Conservation (phyloP, 2,113 vertebrate genomes). For the Eulacestoma nigropectus region DNA sequence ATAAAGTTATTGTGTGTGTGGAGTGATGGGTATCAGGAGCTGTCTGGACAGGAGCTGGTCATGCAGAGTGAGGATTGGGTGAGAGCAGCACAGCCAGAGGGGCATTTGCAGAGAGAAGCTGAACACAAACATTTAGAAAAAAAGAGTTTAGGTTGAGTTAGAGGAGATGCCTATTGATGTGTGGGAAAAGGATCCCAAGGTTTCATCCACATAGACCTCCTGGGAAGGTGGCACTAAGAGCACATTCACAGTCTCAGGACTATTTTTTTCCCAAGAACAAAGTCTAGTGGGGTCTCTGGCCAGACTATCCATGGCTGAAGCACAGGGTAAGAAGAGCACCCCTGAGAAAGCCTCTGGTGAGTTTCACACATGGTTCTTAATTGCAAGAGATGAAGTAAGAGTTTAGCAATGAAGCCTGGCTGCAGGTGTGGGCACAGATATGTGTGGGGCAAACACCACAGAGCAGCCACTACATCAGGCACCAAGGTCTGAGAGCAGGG, state of each 20-base stretch:
- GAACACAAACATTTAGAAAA: rapidly evolving
- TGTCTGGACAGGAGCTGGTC: not conserved
- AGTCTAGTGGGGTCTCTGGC: not conserved
- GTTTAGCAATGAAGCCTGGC: not conserved
- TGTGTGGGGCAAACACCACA: not conserved
- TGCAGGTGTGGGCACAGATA: not conserved
- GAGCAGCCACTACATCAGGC: not conserved
- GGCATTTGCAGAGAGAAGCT: not conserved
- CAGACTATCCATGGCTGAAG: not conserved
- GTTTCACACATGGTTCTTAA: not conserved
- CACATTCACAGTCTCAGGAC: not conserved
- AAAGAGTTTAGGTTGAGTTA: not conserved
- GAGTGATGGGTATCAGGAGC: not conserved
- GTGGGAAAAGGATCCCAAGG: not conserved
- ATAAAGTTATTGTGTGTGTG: not conserved
- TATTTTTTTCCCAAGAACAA: not conserved
- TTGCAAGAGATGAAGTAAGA: not conserved
- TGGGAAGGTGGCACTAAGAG: not conserved
- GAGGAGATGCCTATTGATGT: not conserved
- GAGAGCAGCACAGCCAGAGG: not conserved
- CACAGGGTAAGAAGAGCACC: not conserved
- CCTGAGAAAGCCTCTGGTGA: not conserved
- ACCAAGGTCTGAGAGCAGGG: not conserved
- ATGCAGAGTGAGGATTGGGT: not conserved
- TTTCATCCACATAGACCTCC: not conserved